These are phyloP conservation scores for Nesoenas mayeri DNA, from an alignment of 2,113 vertebrate species.

Conservation along the genomic window DNA sequence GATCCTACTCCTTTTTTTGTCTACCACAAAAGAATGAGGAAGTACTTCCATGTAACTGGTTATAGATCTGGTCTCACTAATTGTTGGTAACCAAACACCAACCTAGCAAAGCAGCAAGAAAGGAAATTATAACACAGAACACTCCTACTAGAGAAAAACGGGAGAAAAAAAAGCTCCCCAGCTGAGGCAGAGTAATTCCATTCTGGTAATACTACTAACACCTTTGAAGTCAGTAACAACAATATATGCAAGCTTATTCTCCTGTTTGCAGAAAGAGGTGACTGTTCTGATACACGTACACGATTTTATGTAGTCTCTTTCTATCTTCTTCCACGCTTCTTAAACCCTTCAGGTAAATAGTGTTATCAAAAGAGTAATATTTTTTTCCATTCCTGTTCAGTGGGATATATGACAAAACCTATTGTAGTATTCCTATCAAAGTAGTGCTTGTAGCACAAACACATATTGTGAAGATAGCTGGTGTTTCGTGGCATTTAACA, in stretches of 20 bases:
- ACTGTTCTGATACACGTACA: neutral
- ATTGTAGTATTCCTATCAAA: neutral
- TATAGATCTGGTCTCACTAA: neutral
- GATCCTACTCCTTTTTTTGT: neutral
- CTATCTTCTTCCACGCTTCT: neutral
- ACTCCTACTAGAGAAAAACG: neutral
- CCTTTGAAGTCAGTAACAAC: neutral
- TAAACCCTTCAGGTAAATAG: neutral
- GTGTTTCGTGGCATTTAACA: neutral
- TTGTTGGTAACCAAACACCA: neutral
- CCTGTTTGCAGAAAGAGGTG: neutral
- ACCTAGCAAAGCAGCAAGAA: neutral
- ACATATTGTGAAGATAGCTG: neutral
- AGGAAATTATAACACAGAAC: neutral
- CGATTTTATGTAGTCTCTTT: neutral
- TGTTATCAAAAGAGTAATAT: neutral
- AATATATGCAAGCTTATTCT: neutral
- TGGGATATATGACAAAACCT: neutral
- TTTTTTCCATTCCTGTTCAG: neutral
- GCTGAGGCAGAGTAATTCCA: neutral
- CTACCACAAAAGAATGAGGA: neutral
- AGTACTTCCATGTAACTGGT: neutral
- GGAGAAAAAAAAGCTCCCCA: neutral
- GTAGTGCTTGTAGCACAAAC: neutral
- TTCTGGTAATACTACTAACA: neutral